Base-by-base conservation (phyloP, 2,113 vertebrate genomes). In the Chunga burmeisteri region DNA sequence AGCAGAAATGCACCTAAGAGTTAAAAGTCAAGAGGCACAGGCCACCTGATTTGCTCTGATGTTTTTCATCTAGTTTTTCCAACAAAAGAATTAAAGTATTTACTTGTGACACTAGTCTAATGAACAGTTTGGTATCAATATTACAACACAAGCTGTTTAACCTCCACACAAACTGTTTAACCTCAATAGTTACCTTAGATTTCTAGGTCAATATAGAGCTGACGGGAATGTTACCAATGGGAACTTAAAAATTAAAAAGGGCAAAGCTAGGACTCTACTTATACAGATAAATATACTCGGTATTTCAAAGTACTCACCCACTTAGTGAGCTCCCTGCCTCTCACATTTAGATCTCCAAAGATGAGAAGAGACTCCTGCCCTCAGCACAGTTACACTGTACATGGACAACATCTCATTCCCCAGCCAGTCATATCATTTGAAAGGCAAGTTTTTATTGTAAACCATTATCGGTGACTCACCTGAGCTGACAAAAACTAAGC, bases 371-470 rank as follows among this genome's bases (percentile, higher is more conserved):
- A 75, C 68, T 74, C 81, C 96, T 80, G 53, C 55, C 38, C 73
- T 77, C 78, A 79, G 92, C 80, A 94, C n/a, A 93, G 85, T 74
- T 96, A 90, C 1, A 9, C 34, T 50, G 89, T 55, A 81, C 83
- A 62, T 26, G 67, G 47, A 78, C 53, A 94, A 67, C 16, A 73
- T 90, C 88, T 94, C 95, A 36, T 67, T 94, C 81, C 85, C 68
- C 71, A 96, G 86, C 21, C 59, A 88, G 21, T n/a, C 56, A 32
- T 22, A 59, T 93, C 88, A 91, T 77, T 88, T 95, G 79, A 96
- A 95, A 98, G 66, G 88, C 81, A 89, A 88, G 73, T 91, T 94
- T 97, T 92, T 80, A 90, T 68, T 94, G 53, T 46, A 95, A 96
- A 71, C 85, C 71, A 66, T 63, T 88, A 89, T 72, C 22, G 18